Evolutionary conservation across 1,140 invertebrate species (phyloP).

Genomic region (Radopholus similis): DNA sequence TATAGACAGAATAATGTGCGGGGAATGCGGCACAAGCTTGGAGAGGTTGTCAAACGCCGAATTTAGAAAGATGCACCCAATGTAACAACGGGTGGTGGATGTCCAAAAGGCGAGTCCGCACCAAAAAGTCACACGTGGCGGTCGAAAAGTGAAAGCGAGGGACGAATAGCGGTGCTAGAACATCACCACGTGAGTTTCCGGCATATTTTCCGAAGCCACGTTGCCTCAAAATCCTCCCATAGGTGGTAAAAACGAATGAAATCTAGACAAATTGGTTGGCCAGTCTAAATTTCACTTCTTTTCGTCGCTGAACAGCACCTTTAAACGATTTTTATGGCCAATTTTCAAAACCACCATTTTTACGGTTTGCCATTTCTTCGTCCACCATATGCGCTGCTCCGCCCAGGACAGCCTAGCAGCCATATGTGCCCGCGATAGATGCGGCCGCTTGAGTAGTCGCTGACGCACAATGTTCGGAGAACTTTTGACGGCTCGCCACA

Average conservation of each 20-base stretch:
- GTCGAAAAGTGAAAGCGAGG: too few species aligned
- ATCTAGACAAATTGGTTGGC: background rate
- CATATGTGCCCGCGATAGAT: background rate
- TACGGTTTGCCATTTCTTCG: background rate
- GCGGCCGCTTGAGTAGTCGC: background rate
- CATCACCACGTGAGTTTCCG: too few species aligned
- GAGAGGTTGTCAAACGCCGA: too few species aligned
- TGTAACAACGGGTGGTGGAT: too few species aligned
- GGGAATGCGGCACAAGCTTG: too few species aligned
- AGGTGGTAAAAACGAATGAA: too few species aligned
- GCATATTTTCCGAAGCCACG: too few species aligned
- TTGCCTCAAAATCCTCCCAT: conserved; percentile 14
- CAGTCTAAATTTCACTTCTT: background rate
- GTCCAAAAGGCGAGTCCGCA: too few species aligned
- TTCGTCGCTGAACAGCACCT: background rate
- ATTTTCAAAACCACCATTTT: background rate
- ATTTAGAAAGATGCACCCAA: too few species aligned
- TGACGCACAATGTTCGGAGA: background rate
- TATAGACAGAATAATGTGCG: too few species aligned
- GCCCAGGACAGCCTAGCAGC: background rate
- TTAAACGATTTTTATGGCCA: background rate
- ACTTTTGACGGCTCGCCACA: background rate
- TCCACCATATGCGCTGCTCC: background rate
- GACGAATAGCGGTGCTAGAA: too few species aligned
- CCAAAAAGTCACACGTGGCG: too few species aligned